Conservation (phyloP, 2,113 vertebrate species). For the Catharus minimus region DNA sequence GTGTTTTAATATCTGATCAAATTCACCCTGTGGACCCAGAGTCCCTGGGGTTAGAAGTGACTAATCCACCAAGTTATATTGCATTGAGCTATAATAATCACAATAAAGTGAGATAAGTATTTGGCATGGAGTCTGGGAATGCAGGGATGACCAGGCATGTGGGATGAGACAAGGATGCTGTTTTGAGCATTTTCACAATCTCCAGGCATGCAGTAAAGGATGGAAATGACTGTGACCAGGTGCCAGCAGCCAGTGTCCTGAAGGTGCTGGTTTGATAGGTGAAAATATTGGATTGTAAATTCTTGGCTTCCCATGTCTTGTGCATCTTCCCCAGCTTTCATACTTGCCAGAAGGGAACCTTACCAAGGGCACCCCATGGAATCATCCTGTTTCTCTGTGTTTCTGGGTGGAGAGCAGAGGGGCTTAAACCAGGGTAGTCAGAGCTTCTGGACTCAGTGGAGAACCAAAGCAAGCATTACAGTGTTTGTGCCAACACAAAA, state of each 20-base stretch:
- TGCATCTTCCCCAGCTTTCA: not conserved
- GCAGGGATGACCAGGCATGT: not conserved
- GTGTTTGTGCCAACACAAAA: constrained; percentile 17
- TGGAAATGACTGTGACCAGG: not conserved
- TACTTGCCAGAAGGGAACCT: not conserved
- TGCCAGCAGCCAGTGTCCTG: not conserved
- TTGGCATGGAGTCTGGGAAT: not conserved
- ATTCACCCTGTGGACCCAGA: not conserved
- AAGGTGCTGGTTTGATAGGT: not conserved
- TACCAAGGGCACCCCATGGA: not conserved
- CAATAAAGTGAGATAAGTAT: not conserved
- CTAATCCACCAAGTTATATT: not conserved
- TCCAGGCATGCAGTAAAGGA: not conserved
- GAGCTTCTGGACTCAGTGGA: not conserved
- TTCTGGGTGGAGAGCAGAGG: not conserved
- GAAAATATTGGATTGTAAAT: not conserved
- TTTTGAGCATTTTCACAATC: not conserved
- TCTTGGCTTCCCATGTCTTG: not conserved
- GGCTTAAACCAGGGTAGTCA: not conserved
- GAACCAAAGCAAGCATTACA: not conserved
- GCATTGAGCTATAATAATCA: not conserved
- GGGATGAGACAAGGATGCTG: not conserved
- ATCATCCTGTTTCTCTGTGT: not conserved
- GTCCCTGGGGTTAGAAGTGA: not conserved
- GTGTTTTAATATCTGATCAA: not conserved